Base-by-base conservation (phyloP, 2,113 vertebrate genomes). In the Apus apus region DNA sequence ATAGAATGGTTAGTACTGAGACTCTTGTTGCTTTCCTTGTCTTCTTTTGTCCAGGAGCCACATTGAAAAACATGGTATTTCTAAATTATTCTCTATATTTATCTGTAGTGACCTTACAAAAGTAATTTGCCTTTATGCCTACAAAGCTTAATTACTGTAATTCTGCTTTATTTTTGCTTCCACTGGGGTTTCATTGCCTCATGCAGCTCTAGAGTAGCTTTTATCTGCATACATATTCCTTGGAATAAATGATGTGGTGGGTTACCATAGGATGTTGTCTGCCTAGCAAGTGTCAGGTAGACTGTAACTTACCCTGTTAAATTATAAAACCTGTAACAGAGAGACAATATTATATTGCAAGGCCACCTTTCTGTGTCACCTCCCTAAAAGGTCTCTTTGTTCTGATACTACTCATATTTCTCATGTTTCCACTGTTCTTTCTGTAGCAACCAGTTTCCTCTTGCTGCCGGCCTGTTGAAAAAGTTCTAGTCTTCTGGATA, bases 261-360 rank as follows among this genome's bases (percentile, higher is more conserved):
- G 58, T 75, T 93, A 70, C 62, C 2, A 0, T 20, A 43, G 54
- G 46, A 18, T 43, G 26, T 64, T 94, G 17, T 23, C 66, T 74
- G 18, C 58, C 65, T 71, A 4, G 34, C 51, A 14, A 72, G n/a
- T 57, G 56, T 71, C 54, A 67, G 38, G 15, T 51, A 82, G 62
- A 38, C 83, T 92, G 66, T 67, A 88, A 91, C 66, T 88, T 78
- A 53, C 10, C 6, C 65, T 57, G 50, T 88, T 95, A 70, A 62
- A 95, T 94, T 97, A 93, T 64, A 92, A 92, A 94, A 34, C 56
- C 51, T 50, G 34, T 74, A 81, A 82, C 79, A 78, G 54, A 84
- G 83, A 83, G n/a, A 50, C 54, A 61, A 15, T 67, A 54, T 73
- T 93, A 43, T 66, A 29, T 48, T 89, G 38, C 83, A 93, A 83